Evolutionary conservation across 1,140 invertebrate genomes (phyloP).

Genomic region (Watersipora subatra): DNA sequence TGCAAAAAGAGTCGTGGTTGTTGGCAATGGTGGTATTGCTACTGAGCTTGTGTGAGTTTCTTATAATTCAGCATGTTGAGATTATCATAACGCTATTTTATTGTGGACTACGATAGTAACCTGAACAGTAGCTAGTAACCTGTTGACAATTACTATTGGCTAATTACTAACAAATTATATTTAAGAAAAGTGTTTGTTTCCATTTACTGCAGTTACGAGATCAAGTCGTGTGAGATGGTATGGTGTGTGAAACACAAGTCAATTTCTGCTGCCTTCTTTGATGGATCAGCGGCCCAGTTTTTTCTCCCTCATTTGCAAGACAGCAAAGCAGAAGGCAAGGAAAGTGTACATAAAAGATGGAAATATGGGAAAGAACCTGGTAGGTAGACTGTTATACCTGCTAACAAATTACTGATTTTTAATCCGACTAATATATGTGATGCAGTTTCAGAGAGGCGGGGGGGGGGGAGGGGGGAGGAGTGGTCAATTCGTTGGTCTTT

Average conservation of each 20-base stretch:
- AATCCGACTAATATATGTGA: no score
- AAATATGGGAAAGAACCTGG: constrained; percentile 12
- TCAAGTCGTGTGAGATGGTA: constrained; percentile 65
- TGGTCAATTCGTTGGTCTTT: no score
- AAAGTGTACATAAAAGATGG: constrained; percentile 34
- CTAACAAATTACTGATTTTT: no score
- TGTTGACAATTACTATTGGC: neutral
- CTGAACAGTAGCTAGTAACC: no score
- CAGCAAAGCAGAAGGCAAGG: constrained; percentile 33
- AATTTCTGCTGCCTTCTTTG: constrained; percentile 82
- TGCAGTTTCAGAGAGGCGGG: no score
- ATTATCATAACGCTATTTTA: no score
- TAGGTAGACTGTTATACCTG: no score
- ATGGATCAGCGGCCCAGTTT: constrained; percentile 88
- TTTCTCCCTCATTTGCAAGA: constrained; percentile 49
- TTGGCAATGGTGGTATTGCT: constrained; percentile 95
- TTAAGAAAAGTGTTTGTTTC: neutral
- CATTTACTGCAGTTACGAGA: constrained; percentile 50
- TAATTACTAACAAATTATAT: neutral
- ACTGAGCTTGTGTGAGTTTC: constrained; percentile 67
- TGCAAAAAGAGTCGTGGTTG: constrained; percentile 59
- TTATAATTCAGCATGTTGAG: neutral
- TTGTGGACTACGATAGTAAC: no score
- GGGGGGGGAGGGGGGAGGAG: no score
- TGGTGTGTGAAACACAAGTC: constrained; percentile 89